phyloP scores from a whole-genome alignment of 2,888 invertebrate species.

The Notocelia uddmanniana region DNA sequence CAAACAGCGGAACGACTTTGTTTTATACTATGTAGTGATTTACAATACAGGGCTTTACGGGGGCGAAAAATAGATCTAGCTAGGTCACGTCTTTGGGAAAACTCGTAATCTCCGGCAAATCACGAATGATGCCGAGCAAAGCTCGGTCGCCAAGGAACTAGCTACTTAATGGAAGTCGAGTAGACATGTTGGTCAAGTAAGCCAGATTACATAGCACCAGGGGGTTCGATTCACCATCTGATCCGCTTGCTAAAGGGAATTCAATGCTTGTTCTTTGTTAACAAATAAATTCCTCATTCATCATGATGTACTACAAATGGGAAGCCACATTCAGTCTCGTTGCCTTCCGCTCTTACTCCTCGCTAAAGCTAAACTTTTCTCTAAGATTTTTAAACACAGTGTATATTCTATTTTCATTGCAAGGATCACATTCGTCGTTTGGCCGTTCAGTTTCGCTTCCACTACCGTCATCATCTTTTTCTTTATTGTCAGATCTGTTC shows the following conservation, averaged over 20 bases:
- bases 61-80: no score
- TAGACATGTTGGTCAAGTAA: no score
- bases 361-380: constrained; percentile 70
- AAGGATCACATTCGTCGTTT: constrained; percentile 65
- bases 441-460: constrained; percentile 44
- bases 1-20: no score
- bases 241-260: not conserved
- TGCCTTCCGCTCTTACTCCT: constrained; percentile 48
- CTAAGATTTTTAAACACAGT: constrained; percentile 67
- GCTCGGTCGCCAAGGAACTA: no score
- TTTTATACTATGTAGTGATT: no score
- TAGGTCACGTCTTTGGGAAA: no score
- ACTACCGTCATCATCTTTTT: constrained; percentile 38
- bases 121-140: no score
- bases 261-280: not conserved
- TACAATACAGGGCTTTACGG: no score
- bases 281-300: not conserved
- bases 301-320: not conserved
- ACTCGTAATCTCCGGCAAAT: no score
- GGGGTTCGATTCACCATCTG: not conserved
- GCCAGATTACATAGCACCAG: no score
- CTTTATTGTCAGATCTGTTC: constrained; percentile 44
- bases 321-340: constrained; percentile 28
- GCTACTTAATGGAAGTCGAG: no score
- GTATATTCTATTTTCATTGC: constrained; percentile 73